Base-by-base conservation (phyloP, 2,113 vertebrate species). In the Boulengeromyrus knoepffleri region DNA sequence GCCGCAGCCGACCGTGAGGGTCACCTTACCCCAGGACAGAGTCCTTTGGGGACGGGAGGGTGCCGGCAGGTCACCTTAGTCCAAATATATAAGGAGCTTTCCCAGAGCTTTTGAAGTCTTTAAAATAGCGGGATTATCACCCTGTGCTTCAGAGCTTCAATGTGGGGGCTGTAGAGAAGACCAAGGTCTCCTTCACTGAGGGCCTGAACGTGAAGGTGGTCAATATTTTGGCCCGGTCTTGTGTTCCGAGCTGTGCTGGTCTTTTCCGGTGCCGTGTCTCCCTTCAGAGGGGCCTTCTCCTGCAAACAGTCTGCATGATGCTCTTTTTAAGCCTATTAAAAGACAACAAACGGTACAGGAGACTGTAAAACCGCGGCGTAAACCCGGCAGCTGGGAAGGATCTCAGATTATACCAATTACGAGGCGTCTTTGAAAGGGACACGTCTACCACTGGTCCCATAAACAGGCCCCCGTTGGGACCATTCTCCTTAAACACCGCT, bases 301-400 rank as follows among this genome's bases (percentile, higher is more conserved):
- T 94, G 92, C 93, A 91, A 91, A 39, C 39, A 42, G 91, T 91
- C 93, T 92, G 62, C 6, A 90, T 92, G 94, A 95, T 95, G 94
- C 94, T 94, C 93, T 70, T 84, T 90, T 85, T 89, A 85, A 90
- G 89, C 92, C 91, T 90, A 15, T 93, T 91, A 91, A 92, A 90
- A 93, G 91, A 93, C 90, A 93, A 91, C 90, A 92, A 92, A 92
- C 80, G 92, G 83, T 92, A 91, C 90, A 91, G 91, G 90, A 91
- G 92, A 93, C 91, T 93, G 85, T 89, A 88, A 91, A 92, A 93
- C 87, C 91, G 88, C 89, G 92, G 91, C 84, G 92, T 91, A 84
- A 90, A 93, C 88, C 95, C 93, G 95, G 95, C 93, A 93, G 93
- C 91, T 92, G 92, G 94, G 93, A 93, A 93, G 87, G 90, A 93